Conservation (phyloP, 2,888 invertebrate species). For the Lamellibrachia satsuma region DNA sequence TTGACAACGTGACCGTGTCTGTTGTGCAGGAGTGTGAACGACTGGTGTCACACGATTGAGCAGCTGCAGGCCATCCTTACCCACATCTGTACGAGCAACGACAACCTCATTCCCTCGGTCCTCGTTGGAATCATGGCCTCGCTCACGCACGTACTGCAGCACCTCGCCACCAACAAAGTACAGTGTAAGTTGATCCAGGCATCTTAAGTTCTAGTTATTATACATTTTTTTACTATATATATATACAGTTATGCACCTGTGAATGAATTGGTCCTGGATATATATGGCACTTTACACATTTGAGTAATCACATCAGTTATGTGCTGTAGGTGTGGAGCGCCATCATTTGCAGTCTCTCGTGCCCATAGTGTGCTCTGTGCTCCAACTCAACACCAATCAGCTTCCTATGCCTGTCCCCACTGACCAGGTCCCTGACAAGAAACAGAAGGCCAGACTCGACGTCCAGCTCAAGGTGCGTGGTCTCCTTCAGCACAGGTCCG, state of each 20-base stretch:
- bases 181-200: neutral
- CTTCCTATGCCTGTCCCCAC: neutral
- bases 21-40: neutral
- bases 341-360: constrained; percentile 43
- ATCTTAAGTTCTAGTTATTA: neutral
- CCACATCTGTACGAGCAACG: constrained; percentile 49
- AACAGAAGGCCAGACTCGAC: neutral
- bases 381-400: constrained; percentile 38
- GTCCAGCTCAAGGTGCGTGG: constrained; percentile 19
- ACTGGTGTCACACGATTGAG: constrained; percentile 38
- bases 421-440: neutral
- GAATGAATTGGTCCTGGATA: too few relatives aligned
- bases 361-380: constrained; percentile 49
- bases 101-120: constrained; percentile 55
- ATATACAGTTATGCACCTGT: too few relatives aligned
- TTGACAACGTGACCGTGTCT: neutral
- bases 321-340: constrained; percentile 14
- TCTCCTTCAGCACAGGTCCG: neutral
- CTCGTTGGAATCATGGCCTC: constrained; percentile 58
- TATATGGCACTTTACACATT: too few relatives aligned
- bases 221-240: too few relatives aligned
- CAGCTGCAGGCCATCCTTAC: constrained; percentile 46
- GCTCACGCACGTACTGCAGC: constrained; percentile 51
- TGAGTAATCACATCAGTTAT: too few relatives aligned
- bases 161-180: constrained; percentile 24